Conservation (phyloP, 2,797 vertebrate genomes). For the Arnoldichthys spilopterus region DNA sequence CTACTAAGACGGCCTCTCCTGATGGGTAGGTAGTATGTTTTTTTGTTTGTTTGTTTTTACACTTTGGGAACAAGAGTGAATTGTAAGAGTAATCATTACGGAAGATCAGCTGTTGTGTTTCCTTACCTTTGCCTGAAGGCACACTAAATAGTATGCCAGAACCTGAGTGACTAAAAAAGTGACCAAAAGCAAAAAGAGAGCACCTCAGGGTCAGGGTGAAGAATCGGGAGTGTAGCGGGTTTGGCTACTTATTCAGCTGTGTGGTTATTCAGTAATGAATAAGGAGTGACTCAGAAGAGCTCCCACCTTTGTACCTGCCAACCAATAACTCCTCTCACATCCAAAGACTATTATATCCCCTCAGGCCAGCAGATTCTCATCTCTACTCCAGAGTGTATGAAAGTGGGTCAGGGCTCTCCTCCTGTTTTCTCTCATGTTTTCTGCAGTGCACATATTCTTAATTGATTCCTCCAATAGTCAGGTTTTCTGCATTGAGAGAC, state of each 20-base stretch:
- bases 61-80: slow-evolving; percentile 21
- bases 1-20: no score
- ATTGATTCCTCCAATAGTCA: slow-evolving; percentile 63
- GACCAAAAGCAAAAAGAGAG: slow-evolving; percentile 10
- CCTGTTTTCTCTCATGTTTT: slow-evolving; percentile 77
- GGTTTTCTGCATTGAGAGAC: slow-evolving; percentile 55
- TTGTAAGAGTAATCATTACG: slow-evolving; percentile 34
- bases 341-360: slow-evolving; percentile 54
- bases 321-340: slow-evolving; percentile 47
- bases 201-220: slow-evolving; percentile 25
- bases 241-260: slow-evolving; percentile 31
- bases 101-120: slow-evolving; percentile 15
- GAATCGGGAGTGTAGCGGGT: slow-evolving; percentile 5
- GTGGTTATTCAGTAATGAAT: slow-evolving; percentile 54
- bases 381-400: slow-evolving; percentile 58
- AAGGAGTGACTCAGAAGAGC: slow-evolving; percentile 36
- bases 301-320: slow-evolving; percentile 45
- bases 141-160: slow-evolving; percentile 28
- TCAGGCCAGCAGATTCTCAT: slow-evolving; percentile 49
- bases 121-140: slow-evolving; percentile 18
- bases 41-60: slow-evolving; percentile 13
- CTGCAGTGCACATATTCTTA: slow-evolving; percentile 65
- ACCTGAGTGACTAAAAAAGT: slow-evolving; percentile 22
- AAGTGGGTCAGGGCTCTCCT: slow-evolving; percentile 68
- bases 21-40: not conserved